Base-by-base conservation (phyloP, 2,888 invertebrate species). In the Dastarcus helophoroides region DNA sequence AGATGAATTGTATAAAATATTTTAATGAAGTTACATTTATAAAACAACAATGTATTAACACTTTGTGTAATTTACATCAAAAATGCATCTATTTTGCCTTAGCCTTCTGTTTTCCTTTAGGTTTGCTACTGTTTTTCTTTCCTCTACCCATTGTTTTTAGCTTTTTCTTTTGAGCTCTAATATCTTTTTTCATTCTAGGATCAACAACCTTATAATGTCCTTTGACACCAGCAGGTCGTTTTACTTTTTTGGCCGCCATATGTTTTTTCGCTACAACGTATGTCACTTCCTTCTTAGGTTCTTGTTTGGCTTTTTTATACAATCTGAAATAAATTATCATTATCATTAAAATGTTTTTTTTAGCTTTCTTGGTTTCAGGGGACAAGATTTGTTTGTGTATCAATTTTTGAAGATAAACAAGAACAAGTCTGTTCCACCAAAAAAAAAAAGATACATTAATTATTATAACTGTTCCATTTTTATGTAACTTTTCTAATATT, bases 201-300 rank as follows among this genome's bases (percentile, higher is more conserved):
- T 97, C 97, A 3, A 97, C 97, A n/a, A 94, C 80, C 59, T 80
- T 89, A 62, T 83, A 95, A 16, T 73, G 80, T 30, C 95, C 95
- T 60, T 89, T 89, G 12, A 93, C 80, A 22, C 93, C 93, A 1
- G 76, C 63, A 4, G 94, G 94, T 42, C 91, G 69, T 29, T 72
- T 67, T 35, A 79, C 76, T 30, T 78, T 69, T 52, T 85, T 88
- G 0, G 79, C 76, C 1, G 81, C 71, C 40, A 70, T 73, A 45
- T 80, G 77, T 59, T 90, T 97, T 58, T 89, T 94, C 16, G 93
- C 81, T 1, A 97, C 93, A 0, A 95, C 88, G 54, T 97, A 95
- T 0, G 84, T 83, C 0, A 91, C 68, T 59, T 94, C 88, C 57
- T 84, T 82, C 63, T 89, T 91, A 40, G 85, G 86, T 26, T 79